phyloP scores from a whole-genome alignment of 2,888 invertebrate genomes.

The Cheilosia soror region DNA sequence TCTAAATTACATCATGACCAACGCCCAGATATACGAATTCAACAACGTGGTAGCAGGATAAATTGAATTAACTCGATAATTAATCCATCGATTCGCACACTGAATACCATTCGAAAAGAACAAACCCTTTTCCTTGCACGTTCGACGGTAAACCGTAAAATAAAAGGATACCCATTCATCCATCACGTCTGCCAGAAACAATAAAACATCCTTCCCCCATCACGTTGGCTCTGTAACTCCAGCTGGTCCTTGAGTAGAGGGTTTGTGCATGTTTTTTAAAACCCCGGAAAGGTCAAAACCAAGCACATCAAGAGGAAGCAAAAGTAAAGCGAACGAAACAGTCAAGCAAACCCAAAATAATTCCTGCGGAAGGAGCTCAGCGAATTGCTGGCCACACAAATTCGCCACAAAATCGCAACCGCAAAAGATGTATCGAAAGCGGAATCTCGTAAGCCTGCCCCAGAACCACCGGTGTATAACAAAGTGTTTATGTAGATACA shows the following conservation, averaged over 20 bases:
- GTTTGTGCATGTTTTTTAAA: conserved; percentile 43
- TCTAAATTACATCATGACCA: conserved; percentile 40
- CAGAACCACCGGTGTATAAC: conserved; percentile 33
- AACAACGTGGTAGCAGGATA: conserved; percentile 68
- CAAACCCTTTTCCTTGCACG: conserved; percentile 31
- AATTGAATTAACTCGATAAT: conserved; percentile 74
- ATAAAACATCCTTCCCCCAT: conserved; percentile 57
- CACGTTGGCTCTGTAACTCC: not conserved
- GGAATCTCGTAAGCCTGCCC: conserved; percentile 45
- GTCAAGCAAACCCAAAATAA: conserved; percentile 36
- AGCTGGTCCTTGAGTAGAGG: not conserved
- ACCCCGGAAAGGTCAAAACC: conserved; percentile 52
- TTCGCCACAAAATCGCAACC: conserved; percentile 69
- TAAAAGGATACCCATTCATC: conserved; percentile 49
- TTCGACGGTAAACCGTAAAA: conserved; percentile 37
- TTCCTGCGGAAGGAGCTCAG: conserved; percentile 44
- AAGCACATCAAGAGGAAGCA: conserved; percentile 43
- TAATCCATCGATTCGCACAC: conserved; percentile 68
- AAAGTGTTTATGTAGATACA: conserved; percentile 64
- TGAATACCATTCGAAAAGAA: conserved; percentile 8
- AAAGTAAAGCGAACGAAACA: conserved; percentile 9
- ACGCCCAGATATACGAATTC: conserved; percentile 50
- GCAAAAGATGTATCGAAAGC: conserved; percentile 67
- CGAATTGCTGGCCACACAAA: conserved; percentile 61
- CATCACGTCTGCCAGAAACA: conserved; percentile 67